Evolutionary conservation across 2,113 vertebrate genomes (phyloP), one percentile per base, ranked within the genome.

Genomic region (Chaenocephalus aceratus): DNA sequence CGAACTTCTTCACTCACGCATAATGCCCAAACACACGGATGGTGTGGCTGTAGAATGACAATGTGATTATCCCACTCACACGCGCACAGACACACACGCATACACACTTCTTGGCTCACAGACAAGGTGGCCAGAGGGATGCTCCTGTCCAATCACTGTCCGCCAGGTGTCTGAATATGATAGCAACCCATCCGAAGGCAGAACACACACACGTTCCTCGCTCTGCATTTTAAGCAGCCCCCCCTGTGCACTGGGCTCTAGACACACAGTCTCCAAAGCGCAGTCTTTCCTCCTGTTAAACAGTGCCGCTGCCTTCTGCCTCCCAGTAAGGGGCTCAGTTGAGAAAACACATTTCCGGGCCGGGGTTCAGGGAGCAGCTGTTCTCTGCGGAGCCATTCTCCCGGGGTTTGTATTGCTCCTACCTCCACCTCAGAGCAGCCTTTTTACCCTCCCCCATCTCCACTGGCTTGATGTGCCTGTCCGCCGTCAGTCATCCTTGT

Each of bases 141-240:
- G 89, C 83, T 83, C 81, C 84, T 73, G 77, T 90, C 94, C 94
- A 93, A 93, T 92, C 92, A 82, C 76, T 89, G 85, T 87, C 91
- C 82, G 77, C 91, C 89, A 93, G 92, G 93, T 95, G 94, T 94
- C 89, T 86, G 80, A 84, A 82, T 91, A 89, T 88, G 94, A 95
- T 94, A 94, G 92, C 88, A 83, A 88, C 89, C 89, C 74, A 87
- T 94, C 88, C 64, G 73, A 85, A 90, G 82, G 86, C 83, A 82
- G 76, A 80, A 81, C 83, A 87, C 93, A 85, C 62, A 65, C 59
- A 57, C 77, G 59, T 84, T 86, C 84, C 74, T 82, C 75, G 75
- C 87, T 91, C 83, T 86, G 91, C 90, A 91, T 93, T 91, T 93
- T 77, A 90, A 93, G 86, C 86, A 86, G 88, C 76, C 68, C 82